A percentile compares a stretch with the other conserved stretches of the same genome.
These are phyloP conservation scores for Callinectes sapidus DNA, from an alignment of 2,888 invertebrate genomes.

Conservation along the genomic window DNA sequence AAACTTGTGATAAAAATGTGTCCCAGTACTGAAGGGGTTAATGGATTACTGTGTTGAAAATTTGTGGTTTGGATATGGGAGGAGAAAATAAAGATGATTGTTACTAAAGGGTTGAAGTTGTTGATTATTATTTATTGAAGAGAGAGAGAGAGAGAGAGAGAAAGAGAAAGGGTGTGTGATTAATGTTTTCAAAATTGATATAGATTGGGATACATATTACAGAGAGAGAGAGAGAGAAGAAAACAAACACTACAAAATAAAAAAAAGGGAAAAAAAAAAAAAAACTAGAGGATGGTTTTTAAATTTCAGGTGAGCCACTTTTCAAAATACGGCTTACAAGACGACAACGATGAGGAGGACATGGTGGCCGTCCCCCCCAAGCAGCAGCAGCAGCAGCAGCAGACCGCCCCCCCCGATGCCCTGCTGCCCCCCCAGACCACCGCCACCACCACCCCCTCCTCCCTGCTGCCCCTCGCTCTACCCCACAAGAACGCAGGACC, in stretches of 20 bases:
- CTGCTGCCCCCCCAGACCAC: conserved; percentile 40
- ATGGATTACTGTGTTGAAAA: no score
- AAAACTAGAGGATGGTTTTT: not conserved
- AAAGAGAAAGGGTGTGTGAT: not conserved
- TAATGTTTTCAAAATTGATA: not conserved
- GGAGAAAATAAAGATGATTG: not conserved
- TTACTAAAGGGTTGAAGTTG: not conserved
- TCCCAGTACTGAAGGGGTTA: no score
- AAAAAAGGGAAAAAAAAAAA: not conserved
- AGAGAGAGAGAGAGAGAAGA: not conserved
- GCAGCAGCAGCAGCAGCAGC: not conserved
- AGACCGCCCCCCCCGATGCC: conserved; percentile 12
- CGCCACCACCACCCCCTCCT: conserved; percentile 42
- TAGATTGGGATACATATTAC: not conserved
- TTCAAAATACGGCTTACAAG: conserved; percentile 92
- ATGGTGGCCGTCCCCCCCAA: conserved; percentile 71
- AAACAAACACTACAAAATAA: not conserved
- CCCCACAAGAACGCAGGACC: conserved; percentile 51
- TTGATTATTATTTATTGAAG: no score
- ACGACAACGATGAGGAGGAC: conserved; percentile 90
- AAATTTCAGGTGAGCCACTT: conserved; percentile 88
- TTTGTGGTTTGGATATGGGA: not conserved
- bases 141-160: not conserved
- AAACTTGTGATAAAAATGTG: no score
- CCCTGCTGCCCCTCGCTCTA: conserved; percentile 30